Evolutionary conservation across 1,140 invertebrate genomes (phyloP), one percentile per base, ranked within the genome.

Genomic region (Drosophila serrata): DNA sequence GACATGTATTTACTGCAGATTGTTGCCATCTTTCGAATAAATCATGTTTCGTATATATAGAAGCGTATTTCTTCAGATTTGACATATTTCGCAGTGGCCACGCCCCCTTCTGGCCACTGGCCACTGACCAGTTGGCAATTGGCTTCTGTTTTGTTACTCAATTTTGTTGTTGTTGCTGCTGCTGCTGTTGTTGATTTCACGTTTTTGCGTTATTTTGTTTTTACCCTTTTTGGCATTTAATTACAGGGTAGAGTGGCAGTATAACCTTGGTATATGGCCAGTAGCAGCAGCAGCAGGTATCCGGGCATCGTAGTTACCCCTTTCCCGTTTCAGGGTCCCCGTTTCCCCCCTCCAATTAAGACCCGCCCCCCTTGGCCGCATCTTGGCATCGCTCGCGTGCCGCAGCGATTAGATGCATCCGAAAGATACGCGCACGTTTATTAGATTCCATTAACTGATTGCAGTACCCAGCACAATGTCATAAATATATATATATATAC

Each of bases 361-460:
- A 8, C 48, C 22, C 29, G 13, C 27, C 49, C 48, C 57, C 35
- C 2, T 27, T 42, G 55, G 24, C 45, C 51, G 12, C 65, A 69
- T 69, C 65, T 69, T 69, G 65, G 65, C 65, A 69, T 69, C 65
- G 65, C 62, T 69, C 68, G 73, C 81, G 81, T 77, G 69, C 78
- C 69, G 57, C 78, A 55, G 56, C 84, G 82, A 87, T 87, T 87
- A 87, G 82, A 87, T 87, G 67, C 79, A 86, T 68, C 72, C 76
- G 60, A 59, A 88, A 88, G 82, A 87, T 87, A 87, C 33, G 79
- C 55, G 70, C 79, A 87, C 82, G 82, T 87, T 87, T 87, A 87
- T 87, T 87, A 87, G 82, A 87, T 87, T 79, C 82, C 80, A 87
- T 87, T 87, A 87, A 87, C 82, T 87, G 82, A 87, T 87, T 87